Base-by-base conservation (phyloP, 2,113 vertebrate species). In the Mionectes macconnelli region DNA sequence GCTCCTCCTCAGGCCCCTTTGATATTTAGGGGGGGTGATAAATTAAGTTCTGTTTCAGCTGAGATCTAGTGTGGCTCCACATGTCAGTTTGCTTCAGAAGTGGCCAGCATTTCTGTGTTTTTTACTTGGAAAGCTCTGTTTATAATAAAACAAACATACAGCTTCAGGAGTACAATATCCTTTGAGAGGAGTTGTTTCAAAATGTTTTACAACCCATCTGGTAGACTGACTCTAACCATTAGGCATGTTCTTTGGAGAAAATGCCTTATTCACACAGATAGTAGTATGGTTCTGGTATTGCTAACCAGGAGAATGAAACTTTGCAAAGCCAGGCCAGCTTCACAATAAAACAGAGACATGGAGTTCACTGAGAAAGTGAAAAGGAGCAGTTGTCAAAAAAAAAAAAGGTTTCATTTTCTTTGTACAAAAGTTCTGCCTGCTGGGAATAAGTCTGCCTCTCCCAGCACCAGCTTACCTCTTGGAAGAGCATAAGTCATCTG, bases 171-270 rank as follows among this genome's bases (percentile, higher is more conserved):
- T 83, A 91, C 92, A 96, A 72, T 89, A 72, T 78, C 84, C n/a
- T 77, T 93, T 84, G 94, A 95, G 81, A 35, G 87, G 89, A 97
- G 96, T 93, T 97, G 95, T 97, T 98, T 97, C 97, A 68, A 97
- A 95, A 96, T 90, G 92, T 96, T 98, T 98, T 96, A 96, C 92
- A 95, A 83, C 93, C 97, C 98, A 98, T 97, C 97, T 98, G 98
- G 98, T 73, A 79, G 80, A 80, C 93, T 95, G 95, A 96, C 95
- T 85, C 35, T 40, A 78, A 93, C 67, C 75, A 91, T 89, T 78
- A 81, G 86, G 78, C 94, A 73, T 96, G 92, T 92, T 97, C 84
- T 77, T 79, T 75, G 90, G 89, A 96, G 96, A 92, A 93, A 96
- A 94, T 63, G 85, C 95, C 96, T 93, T 95, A 95, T 96, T 97